Evolutionary conservation across 2,113 vertebrate genomes (phyloP).

Genomic region (Hemiscyllium ocellatum): DNA sequence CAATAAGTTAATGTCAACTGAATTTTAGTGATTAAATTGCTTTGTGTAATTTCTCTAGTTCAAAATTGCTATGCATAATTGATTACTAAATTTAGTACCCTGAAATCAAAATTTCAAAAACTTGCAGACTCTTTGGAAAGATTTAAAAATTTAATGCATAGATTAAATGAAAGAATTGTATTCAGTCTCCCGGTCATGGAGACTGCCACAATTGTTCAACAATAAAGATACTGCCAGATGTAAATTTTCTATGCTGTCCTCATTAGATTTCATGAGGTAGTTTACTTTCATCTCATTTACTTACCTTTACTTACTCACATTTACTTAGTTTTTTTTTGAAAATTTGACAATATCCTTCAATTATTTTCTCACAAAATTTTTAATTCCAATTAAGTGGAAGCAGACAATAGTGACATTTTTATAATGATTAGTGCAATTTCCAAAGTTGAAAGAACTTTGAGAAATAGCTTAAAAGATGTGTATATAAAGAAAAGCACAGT

Average conservation of each 20-base stretch:
- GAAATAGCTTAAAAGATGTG: not conserved
- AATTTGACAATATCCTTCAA: not conserved
- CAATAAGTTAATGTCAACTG: not conserved
- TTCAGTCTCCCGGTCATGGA: not conserved
- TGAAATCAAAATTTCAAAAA: not conserved
- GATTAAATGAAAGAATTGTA: not conserved
- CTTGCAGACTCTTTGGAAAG: not conserved
- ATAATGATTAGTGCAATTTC: not conserved
- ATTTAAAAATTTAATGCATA: not conserved
- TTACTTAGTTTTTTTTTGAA: not conserved
- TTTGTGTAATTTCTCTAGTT: not conserved
- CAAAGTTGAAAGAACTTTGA: not conserved
- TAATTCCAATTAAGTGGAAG: not conserved
- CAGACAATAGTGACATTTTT: not conserved
- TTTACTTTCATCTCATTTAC: not conserved
- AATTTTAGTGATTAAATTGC: constrained; percentile 16
- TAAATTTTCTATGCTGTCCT: not conserved
- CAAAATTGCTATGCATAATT: not conserved
- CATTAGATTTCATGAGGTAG: not conserved
- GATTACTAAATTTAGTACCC: not conserved
- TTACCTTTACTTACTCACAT: not conserved
- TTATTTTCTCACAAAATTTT: not conserved
- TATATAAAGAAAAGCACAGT: not conserved
- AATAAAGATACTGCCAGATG: not conserved
- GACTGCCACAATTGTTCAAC: not conserved